Percentiles rank a stretch among this genome's conserved stretches.
phyloP scores from a whole-genome alignment of 2,888 invertebrate genomes.

The Adela reaumurella region DNA sequence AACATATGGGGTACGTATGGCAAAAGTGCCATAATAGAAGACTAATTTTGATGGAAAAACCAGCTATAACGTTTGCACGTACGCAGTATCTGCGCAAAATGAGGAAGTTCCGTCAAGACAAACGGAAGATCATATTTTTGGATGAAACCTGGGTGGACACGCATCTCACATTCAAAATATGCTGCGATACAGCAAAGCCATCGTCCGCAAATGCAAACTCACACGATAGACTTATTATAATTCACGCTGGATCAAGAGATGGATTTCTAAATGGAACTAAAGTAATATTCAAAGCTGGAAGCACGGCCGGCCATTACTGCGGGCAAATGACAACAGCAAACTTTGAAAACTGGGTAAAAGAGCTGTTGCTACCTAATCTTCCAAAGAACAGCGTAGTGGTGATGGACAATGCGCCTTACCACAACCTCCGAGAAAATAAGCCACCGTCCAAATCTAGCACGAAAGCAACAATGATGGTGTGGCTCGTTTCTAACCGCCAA shows the following conservation, averaged over 20 bases:
- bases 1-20: conserved; percentile 11
- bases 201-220: background rate
- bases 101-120: background rate
- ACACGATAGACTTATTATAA: background rate
- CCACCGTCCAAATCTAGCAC: background rate
- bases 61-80: background rate
- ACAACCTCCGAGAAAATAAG: background rate
- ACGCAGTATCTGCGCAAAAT: conserved; percentile 2
- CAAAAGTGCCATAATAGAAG: conserved; percentile 8
- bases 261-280: background rate
- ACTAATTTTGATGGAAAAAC: conserved; percentile 2
- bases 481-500: background rate
- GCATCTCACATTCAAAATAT: conserved; percentile 1
- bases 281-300: background rate
- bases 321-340: background rate
- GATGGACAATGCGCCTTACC: conserved; percentile 1
- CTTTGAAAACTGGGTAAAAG: conserved; percentile 2
- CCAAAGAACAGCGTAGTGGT: conserved; percentile 2
- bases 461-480: background rate
- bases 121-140: background rate
- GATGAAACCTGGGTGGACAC: background rate
- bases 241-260: background rate
- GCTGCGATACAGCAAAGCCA: background rate
- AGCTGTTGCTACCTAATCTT: conserved; percentile 1
- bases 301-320: background rate